These are phyloP conservation scores for Eupithecia subfuscata DNA, from an alignment of 2,888 invertebrate species.

Conservation along the genomic window DNA sequence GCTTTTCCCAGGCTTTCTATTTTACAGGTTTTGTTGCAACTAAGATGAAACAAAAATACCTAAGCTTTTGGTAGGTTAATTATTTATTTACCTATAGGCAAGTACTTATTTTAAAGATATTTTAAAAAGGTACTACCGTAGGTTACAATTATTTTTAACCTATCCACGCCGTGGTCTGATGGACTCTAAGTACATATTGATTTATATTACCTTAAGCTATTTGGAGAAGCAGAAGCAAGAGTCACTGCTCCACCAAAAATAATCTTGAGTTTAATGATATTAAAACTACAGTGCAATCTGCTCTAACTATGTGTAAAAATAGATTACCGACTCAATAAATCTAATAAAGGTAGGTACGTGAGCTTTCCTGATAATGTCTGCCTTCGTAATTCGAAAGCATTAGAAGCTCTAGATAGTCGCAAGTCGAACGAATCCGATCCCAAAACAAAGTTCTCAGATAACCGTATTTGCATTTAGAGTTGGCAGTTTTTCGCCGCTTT, in stretches of 20 bases:
- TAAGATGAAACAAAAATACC: not conserved
- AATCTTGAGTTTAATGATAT: not conserved
- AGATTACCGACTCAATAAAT: not conserved
- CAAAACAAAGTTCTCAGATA: slow-evolving; percentile 44
- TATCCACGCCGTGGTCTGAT: no score
- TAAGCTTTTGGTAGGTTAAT: no score
- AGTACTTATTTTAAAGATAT: no score
- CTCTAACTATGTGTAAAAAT: not conserved
- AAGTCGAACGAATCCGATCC: slow-evolving; percentile 29
- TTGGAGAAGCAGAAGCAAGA: not conserved
- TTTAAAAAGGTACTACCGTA: no score
- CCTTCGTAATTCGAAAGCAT: not conserved
- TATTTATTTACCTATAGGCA: no score
- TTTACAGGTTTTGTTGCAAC: not conserved
- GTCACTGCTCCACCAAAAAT: not conserved
- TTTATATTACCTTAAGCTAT: not conserved
- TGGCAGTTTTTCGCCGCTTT: slow-evolving; percentile 59
- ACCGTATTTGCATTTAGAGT: slow-evolving; percentile 63
- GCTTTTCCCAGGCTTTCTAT: not conserved
- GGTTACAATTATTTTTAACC: no score
- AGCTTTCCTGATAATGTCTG: not conserved
- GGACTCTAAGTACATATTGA: no score
- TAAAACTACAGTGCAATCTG: not conserved
- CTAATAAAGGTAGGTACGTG: not conserved
- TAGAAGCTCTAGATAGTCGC: slow-evolving; percentile 11